Conservation (phyloP, 2,113 vertebrate species). For the Chunga burmeisteri region DNA sequence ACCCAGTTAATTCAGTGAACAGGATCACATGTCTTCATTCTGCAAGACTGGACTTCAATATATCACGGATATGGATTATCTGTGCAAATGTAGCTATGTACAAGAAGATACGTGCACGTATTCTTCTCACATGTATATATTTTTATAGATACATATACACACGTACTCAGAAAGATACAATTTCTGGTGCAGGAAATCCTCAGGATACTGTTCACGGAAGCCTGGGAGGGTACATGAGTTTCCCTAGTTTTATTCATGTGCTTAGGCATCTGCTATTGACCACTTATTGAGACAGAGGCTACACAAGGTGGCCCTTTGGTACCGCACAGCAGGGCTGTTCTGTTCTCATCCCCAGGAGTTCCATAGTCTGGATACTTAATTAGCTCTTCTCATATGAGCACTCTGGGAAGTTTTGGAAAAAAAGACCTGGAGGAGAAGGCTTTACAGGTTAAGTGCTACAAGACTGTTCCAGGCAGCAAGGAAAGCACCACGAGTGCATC, state of each 20-base stretch:
- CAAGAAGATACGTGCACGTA: neutral
- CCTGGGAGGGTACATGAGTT: neutral
- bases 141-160: neutral
- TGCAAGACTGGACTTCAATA: neutral
- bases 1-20: neutral
- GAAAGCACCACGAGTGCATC: neutral
- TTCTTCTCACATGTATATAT: neutral
- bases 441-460: neutral
- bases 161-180: neutral
- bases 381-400: neutral
- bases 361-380: neutral
- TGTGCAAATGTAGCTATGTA: neutral
- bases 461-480: neutral
- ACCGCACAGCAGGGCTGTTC: neutral
- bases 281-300: neutral
- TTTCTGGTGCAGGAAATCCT: neutral
- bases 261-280: neutral
- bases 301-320: neutral
- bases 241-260: neutral
- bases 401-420: neutral
- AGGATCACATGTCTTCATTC: neutral
- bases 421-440: neutral
- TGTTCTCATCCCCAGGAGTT: neutral
- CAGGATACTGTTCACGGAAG: neutral
- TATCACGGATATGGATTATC: fast-evolving